A percentile compares a stretch with the other conserved stretches of the same genome.
These are phyloP conservation scores for Eriocheir sinensis DNA, from an alignment of 1,140 invertebrate species.

Conservation along the genomic window DNA sequence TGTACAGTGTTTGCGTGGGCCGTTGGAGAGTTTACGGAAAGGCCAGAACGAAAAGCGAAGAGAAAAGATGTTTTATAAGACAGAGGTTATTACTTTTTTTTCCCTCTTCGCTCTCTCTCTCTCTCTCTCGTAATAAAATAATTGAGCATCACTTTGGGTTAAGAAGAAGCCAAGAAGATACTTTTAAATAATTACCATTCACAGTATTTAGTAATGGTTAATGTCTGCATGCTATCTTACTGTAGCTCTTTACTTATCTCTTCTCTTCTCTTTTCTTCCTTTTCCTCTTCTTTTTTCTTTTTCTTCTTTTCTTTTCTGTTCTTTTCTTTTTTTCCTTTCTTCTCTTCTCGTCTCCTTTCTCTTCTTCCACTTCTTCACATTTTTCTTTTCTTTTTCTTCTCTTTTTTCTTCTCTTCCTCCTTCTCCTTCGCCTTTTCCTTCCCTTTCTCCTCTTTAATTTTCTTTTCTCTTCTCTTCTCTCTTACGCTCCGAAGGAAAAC, in stretches of 20 bases:
- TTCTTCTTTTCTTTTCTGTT: neutral
- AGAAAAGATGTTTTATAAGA: neutral
- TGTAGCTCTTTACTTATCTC: neutral
- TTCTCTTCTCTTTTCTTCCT: neutral
- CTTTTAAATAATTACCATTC: neutral
- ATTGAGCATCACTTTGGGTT: neutral
- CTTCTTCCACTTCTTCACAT: neutral
- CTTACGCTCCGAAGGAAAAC: neutral
- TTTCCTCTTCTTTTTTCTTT: neutral
- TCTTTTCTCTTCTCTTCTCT: slow-evolving; percentile 2
- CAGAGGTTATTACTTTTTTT: neutral
- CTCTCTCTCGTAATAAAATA: neutral
- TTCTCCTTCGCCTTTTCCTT: slow-evolving; percentile 8
- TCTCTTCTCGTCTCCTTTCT: neutral
- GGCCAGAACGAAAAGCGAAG: neutral
- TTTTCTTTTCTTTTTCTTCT: neutral
- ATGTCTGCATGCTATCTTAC: neutral
- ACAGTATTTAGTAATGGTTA: neutral
- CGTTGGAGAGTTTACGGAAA: neutral
- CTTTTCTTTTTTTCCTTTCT: neutral
- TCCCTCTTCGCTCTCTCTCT: no score
- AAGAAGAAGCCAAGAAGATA: neutral
- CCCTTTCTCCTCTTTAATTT: no score
- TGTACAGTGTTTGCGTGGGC: no score
- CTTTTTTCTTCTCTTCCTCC: slow-evolving; percentile 24